Percentiles rank a stretch among this genome's conserved stretches.
phyloP scores from a whole-genome alignment of 2,797 vertebrate genomes.

The Harpagifer antarcticus region DNA sequence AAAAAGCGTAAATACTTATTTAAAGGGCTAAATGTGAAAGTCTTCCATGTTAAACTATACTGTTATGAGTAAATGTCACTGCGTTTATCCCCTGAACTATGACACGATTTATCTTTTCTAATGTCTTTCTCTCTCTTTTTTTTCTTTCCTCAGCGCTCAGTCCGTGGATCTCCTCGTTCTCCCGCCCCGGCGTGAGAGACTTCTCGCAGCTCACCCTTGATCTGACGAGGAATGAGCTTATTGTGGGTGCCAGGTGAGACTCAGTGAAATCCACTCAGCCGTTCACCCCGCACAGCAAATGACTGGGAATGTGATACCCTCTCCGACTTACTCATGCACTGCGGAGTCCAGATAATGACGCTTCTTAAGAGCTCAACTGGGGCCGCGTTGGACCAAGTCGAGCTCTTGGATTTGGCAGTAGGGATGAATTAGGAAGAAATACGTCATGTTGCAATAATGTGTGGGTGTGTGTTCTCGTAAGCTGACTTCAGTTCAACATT shows the following conservation, averaged over 20 bases:
- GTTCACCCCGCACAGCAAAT: slow-evolving; percentile 46
- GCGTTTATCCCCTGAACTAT: slow-evolving; percentile 11
- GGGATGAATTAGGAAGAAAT: slow-evolving; percentile 43
- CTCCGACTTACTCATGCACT: slow-evolving; percentile 49
- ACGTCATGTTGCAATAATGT: slow-evolving; percentile 15
- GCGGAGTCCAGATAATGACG: slow-evolving; percentile 58
- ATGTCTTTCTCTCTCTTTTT: background rate
- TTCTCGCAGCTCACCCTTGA: slow-evolving; percentile 98
- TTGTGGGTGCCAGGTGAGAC: slow-evolving; percentile 97
- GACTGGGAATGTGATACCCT: slow-evolving; percentile 56
- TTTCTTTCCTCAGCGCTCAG: slow-evolving; percentile 87
- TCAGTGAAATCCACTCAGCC: slow-evolving; percentile 59
- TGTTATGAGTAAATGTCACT: slow-evolving; percentile 15
- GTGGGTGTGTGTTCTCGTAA: slow-evolving; percentile 5
- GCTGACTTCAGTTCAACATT: slow-evolving; percentile 22
- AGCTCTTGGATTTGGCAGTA: slow-evolving; percentile 51
- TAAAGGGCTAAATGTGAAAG: too few relatives aligned
- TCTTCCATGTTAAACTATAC: too few relatives aligned
- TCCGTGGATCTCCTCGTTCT: slow-evolving; percentile 95
- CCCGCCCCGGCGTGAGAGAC: slow-evolving; percentile 90
- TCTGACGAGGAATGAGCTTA: slow-evolving; percentile 95
- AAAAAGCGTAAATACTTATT: too few relatives aligned
- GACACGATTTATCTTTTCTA: slow-evolving; percentile 6
- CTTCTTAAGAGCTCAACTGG: slow-evolving; percentile 59
- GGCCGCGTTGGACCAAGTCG: slow-evolving; percentile 51